Evolutionary conservation across 2,888 invertebrate species (phyloP), one percentile per base, ranked within the genome.

Genomic region (Spisula solida): DNA sequence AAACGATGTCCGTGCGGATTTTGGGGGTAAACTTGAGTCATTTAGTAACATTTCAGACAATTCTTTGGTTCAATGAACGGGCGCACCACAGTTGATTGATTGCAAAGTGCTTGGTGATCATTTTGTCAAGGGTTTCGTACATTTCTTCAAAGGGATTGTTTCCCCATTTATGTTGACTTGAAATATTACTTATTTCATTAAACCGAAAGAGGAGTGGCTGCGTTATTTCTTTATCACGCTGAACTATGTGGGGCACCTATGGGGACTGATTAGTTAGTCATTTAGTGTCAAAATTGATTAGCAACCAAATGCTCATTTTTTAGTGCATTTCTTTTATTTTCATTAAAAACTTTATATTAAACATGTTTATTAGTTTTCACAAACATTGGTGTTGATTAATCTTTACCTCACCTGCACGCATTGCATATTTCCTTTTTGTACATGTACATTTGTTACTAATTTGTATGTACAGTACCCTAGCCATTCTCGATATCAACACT

Each of bases 1-100:
- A 92, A 92, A 86, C 91, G 94, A 85, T 95, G 95, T 91, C 94
- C 95, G 29, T 95, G 95, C 93, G 95, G 95, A 86, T 95, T 95
- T 93, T 95, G 95, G 94, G 95, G 95, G 95, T 95, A 93, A 34
- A 41, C 34, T 41, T 66, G 47, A 70, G 20, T 51, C 66, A 88
- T 60, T 55, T 78, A 51, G 70, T 41, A 2, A 25, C 83, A 75
- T 48, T 82, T 47, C 34, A 78, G 25, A 51, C 25, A n/a, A 51
- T 60, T 88, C 41, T 41, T 78, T 85, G 81, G 55, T 60, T 25
- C 82, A 82, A 25, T 75, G 80, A 88, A 60, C 80, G 87, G 83
- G 87, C 87, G 60, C 80, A 81, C 60, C 81, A 55, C 79, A 84
- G 84, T 80, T 88, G 87, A 88, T 84, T 88, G 87, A 88, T 88